Conservation (phyloP, 1,140 invertebrate species). For the Magallana ariakensis region DNA sequence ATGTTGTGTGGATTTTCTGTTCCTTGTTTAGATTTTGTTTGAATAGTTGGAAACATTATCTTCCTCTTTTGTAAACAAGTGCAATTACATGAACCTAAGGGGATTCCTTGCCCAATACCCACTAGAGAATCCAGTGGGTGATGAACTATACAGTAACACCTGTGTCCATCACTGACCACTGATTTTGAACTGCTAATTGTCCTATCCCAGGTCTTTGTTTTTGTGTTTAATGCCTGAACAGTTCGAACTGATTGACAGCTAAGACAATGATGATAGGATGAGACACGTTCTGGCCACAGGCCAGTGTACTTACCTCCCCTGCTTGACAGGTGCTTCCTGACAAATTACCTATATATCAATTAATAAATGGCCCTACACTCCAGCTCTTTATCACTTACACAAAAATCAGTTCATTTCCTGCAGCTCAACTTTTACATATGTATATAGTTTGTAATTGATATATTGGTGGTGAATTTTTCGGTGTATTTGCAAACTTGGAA, state of each 20-base stretch:
- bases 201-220: background rate
- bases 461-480: no score
- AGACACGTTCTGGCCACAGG: slow-evolving; percentile 17
- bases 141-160: background rate
- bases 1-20: no score
- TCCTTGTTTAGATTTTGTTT: no score
- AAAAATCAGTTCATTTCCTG: slow-evolving; percentile 19
- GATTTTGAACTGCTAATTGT: slow-evolving; percentile 19
- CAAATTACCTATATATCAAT: slow-evolving; percentile 26
- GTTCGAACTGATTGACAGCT: slow-evolving; percentile 16
- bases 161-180: background rate
- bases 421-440: slow-evolving; percentile 2
- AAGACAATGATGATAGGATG: slow-evolving; percentile 22
- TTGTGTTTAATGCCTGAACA: background rate
- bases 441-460: no score
- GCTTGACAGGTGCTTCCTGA: slow-evolving; percentile 21
- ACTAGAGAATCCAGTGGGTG: no score
- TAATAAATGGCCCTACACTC: slow-evolving; percentile 11
- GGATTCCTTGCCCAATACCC: no score
- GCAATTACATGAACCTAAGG: no score
- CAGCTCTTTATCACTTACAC: background rate
- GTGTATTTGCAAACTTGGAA: no score
- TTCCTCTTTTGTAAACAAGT: no score
- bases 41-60: no score
- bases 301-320: slow-evolving; percentile 21